Conservation (phyloP, 2,113 vertebrate genomes). For the Chaetura pelagica region DNA sequence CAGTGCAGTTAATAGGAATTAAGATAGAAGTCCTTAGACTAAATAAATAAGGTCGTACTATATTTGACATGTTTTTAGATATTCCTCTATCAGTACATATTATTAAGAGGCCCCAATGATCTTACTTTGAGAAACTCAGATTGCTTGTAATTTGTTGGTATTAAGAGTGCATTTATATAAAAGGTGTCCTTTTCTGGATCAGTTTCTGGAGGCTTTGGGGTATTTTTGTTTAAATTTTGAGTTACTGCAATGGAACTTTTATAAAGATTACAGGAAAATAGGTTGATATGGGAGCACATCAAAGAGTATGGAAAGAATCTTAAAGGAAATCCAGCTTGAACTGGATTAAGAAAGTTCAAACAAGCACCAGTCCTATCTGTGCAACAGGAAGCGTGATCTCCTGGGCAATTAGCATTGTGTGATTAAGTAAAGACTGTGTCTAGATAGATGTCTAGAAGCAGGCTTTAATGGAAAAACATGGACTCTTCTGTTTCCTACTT, state of each 20-base stretch:
- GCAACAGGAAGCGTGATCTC: neutral
- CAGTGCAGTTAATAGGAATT: too few relatives aligned
- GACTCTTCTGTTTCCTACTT: neutral
- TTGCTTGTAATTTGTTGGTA: too few relatives aligned
- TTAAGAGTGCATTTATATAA: too few relatives aligned
- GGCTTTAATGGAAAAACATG: accelerated
- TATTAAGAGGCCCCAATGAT: too few relatives aligned
- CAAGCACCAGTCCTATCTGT: neutral
- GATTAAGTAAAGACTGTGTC: neutral
- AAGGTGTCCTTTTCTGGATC: too few relatives aligned
- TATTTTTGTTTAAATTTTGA: neutral
- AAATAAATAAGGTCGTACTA: too few relatives aligned
- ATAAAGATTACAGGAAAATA: neutral
- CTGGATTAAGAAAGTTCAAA: neutral
- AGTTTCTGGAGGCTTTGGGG: too few relatives aligned
- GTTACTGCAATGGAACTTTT: neutral
- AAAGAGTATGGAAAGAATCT: neutral
- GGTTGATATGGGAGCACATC: accelerated
- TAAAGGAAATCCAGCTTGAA: neutral
- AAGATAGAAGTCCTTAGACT: too few relatives aligned
- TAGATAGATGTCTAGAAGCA: neutral
- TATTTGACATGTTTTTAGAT: too few relatives aligned
- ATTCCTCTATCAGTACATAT: too few relatives aligned
- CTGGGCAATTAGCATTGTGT: too few relatives aligned
- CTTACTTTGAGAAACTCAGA: too few relatives aligned